Conservation (phyloP, 2,797 vertebrate genomes). For the Sarcophilus harrisii region DNA sequence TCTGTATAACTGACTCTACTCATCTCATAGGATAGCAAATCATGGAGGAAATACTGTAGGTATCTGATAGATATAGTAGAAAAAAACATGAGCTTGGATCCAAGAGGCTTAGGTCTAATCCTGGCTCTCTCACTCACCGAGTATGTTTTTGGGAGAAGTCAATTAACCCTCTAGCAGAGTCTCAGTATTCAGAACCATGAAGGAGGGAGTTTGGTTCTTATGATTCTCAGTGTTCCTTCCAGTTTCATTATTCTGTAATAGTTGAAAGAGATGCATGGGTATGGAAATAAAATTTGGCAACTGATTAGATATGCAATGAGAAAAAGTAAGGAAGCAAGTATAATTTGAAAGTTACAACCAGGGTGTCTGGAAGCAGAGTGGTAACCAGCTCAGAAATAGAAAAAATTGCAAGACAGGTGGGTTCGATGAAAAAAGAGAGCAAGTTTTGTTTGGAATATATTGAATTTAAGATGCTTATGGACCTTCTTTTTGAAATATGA, state of each 20-base stretch:
- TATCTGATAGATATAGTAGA: neutral
- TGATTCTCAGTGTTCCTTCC: neutral
- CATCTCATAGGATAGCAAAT: conserved; percentile 61
- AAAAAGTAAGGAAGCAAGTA: neutral
- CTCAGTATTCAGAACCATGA: neutral
- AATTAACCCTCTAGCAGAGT: neutral
- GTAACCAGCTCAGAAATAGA: neutral
- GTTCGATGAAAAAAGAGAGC: neutral
- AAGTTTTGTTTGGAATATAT: neutral
- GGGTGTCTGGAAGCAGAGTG: neutral
- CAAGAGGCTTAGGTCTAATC: neutral
- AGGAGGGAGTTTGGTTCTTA: neutral
- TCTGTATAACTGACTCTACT: conserved; percentile 62
- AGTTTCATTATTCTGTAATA: neutral
- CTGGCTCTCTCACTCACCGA: neutral
- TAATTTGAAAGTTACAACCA: neutral
- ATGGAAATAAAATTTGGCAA: neutral
- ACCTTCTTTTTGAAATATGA: neutral
- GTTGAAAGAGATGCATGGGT: neutral
- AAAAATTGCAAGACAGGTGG: neutral
- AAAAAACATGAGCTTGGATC: neutral
- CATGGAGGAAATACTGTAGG: conserved; percentile 64
- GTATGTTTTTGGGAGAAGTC: neutral
- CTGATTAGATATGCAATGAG: neutral
- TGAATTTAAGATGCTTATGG: neutral